These are phyloP conservation scores for Xenus cinereus DNA, from an alignment of 2,113 vertebrate species.

Conservation along the genomic window DNA sequence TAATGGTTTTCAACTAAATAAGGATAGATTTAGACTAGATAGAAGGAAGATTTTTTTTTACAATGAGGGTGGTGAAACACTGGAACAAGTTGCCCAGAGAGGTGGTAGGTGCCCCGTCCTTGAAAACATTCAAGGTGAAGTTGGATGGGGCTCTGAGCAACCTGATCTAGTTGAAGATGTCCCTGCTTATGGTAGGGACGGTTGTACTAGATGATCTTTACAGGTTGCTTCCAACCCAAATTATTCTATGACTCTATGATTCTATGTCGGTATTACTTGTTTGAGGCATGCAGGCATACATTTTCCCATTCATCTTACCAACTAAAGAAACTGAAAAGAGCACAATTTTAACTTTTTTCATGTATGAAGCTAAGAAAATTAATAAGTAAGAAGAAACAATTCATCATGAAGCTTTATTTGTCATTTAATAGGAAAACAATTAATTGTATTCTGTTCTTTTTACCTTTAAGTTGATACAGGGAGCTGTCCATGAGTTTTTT, in stretches of 20 bases:
- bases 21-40: not conserved
- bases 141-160: not conserved
- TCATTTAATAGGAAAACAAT: not conserved
- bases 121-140: not conserved
- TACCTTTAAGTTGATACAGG: not conserved
- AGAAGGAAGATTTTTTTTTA: not conserved
- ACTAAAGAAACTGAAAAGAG: not conserved
- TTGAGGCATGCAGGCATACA: rapidly evolving
- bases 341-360: not conserved
- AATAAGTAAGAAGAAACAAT: not conserved
- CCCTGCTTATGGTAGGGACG: not conserved
- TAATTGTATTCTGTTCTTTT: not conserved
- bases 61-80: not conserved
- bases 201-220: not conserved
- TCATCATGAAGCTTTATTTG: not conserved
- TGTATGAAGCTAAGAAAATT: not conserved
- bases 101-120: not conserved
- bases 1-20: not conserved
- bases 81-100: not conserved
- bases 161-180: not conserved
- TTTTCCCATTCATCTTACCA: not conserved
- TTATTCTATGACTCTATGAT: not conserved
- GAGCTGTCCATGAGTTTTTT: not conserved
- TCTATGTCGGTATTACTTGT: not conserved
- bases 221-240: not conserved